Base-by-base conservation (phyloP, 92 coral and sea anemone species). In the Pocillopora grandis region DNA sequence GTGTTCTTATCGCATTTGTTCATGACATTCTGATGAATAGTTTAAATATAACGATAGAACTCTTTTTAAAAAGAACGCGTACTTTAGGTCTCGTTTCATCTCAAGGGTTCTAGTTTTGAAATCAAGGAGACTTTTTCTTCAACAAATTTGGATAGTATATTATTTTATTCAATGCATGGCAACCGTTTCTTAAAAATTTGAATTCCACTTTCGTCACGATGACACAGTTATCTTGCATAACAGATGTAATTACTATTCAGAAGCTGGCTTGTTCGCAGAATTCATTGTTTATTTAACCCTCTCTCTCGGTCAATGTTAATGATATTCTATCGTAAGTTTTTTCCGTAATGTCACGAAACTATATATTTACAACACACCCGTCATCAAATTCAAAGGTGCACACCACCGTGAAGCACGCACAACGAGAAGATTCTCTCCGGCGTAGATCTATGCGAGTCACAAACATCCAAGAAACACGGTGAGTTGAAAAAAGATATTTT, bases 301-400 rank as follows among this genome's bases (percentile, higher is more conserved):
- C 79, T 82, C 55, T 3, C 48, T 14, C 57, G 86, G 86, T 74
- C 86, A 83, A 83, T 83, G 86, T 83, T 83, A 83, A 83, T 83
- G 80, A 81, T 83, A 83, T 83, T 56, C 86, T 31, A 64, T 63
- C 63, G 73, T 73, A 42, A 74, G 20, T 35, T n/a, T 61, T 73
- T 27, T 31, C 79, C 74, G 75, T 73, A 62, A 15, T 48, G 72
- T 13, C 42, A 63, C 52, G 52, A 42, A 42, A 42, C 52, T 48
- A 83, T 75, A 63, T 62, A 62, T 74, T 48, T 14, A 33, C 48
- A 48, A 35, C 59, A 19, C 49, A 4, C 35, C 56, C 58, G 57
- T 48, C 52, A 42, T 42, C 12, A 12, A 55, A 10, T 59, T 58
- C 27, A 64, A 58, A 81, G 35, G 20, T 58, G 16, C 12, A 10